Conservation (phyloP, 2,888 invertebrate genomes). For the Drosophila nr. fundita region DNA sequence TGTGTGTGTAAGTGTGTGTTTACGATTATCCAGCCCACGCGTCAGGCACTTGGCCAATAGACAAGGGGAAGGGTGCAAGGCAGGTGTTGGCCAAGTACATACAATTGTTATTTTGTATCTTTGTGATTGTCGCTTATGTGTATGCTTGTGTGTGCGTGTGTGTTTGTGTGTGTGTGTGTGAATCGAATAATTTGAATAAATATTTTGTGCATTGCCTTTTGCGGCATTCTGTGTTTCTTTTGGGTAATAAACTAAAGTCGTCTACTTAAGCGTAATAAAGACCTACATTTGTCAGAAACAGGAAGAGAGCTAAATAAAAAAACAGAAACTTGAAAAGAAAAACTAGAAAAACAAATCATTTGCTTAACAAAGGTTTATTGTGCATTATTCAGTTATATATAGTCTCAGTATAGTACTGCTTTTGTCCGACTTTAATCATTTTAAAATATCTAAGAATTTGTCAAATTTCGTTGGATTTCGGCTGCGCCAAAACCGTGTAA, state of each 20-base stretch:
- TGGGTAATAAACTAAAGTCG: constrained; percentile 58
- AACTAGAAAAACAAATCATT: not conserved
- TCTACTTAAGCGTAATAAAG: constrained; percentile 22
- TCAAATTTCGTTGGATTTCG: not conserved
- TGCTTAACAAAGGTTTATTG: not conserved
- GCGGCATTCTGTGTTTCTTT: constrained; percentile 64
- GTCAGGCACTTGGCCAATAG: constrained; percentile 43
- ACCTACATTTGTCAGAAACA: constrained; percentile 35
- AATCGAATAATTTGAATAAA: constrained; percentile 75
- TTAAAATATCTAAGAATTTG: not conserved
- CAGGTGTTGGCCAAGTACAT: constrained; percentile 51
- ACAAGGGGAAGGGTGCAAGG: constrained; percentile 4
- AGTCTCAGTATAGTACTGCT: not conserved
- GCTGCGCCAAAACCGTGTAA: not conserved
- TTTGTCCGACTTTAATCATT: not conserved
- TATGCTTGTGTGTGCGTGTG: constrained; percentile 11
- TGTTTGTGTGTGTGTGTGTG: constrained; percentile 53
- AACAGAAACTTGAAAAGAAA: not conserved
- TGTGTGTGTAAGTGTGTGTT: constrained; percentile 22
- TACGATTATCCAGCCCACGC: constrained; percentile 78
- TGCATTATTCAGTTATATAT: not conserved
- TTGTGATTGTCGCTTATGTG: constrained; percentile 1
- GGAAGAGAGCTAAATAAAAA: constrained; percentile 5
- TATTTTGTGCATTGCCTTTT: constrained; percentile 79
- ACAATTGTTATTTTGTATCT: constrained; percentile 30